These are phyloP conservation scores for Zosterops hypoxanthus DNA, from an alignment of 2,113 vertebrate genomes.

Conservation along the genomic window DNA sequence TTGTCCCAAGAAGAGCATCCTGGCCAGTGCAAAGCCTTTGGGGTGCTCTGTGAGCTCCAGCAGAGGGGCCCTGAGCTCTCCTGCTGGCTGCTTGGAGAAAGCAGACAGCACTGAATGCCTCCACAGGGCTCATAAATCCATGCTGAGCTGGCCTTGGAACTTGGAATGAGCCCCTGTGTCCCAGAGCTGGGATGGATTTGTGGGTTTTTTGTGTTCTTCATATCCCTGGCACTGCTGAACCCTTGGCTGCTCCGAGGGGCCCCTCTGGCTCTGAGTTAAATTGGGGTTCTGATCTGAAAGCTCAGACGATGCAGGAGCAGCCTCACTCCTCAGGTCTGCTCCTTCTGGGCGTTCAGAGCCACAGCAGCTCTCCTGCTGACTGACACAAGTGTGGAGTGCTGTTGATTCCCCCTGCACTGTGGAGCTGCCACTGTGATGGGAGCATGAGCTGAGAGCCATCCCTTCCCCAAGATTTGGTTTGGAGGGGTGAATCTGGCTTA, in stretches of 20 bases:
- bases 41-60: not conserved
- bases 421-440: conserved; percentile 1
- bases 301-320: not conserved
- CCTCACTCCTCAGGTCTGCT: not conserved
- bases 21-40: not conserved
- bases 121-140: not conserved
- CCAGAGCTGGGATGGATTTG: not conserved
- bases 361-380: not conserved
- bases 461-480: not conserved
- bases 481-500: conserved; percentile 9
- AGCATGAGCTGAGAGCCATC: conserved; percentile 9
- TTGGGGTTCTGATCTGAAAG: not conserved
- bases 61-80: not conserved
- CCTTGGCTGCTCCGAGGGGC: not conserved
- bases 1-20: not conserved
- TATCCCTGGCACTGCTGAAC: not conserved
- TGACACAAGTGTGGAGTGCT: not conserved
- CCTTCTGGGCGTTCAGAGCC: conserved; percentile 9
- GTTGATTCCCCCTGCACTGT: not conserved
- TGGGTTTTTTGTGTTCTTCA: not conserved
- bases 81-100: not conserved
- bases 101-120: not conserved
- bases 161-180: not conserved
- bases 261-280: not conserved
- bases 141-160: not conserved